Evolutionary conservation across 2,113 vertebrate genomes (phyloP).

Genomic region (Vidua chalybeata): DNA sequence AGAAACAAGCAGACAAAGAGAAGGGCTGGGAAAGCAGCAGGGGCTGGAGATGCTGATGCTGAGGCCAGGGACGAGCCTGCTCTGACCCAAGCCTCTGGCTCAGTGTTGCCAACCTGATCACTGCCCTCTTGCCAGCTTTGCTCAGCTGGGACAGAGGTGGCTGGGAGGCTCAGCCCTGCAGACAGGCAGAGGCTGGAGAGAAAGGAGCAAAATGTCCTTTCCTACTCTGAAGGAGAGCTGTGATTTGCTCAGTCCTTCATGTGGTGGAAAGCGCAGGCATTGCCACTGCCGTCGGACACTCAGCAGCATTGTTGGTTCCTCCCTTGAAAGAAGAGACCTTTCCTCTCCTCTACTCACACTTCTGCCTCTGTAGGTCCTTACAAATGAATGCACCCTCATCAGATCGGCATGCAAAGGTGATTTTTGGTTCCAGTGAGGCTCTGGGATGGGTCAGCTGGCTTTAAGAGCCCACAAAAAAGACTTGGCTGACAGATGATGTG

Average conservation of each 20-base stretch:
- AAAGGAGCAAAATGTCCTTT: neutral
- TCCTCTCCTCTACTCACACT: neutral
- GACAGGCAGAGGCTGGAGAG: neutral
- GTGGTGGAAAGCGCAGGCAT: neutral
- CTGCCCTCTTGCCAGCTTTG: neutral
- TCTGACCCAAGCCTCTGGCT: neutral
- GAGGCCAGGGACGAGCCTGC: neutral
- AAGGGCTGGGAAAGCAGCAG: slow-evolving; percentile 1
- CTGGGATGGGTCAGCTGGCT: neutral
- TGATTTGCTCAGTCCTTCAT: neutral
- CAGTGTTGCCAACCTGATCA: neutral
- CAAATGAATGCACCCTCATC: neutral
- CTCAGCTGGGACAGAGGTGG: neutral
- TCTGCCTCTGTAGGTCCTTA: neutral
- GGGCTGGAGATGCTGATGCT: neutral
- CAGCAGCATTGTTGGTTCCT: neutral
- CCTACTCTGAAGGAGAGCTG: neutral
- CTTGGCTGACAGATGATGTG: neutral
- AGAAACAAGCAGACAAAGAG: slow-evolving; percentile 48
- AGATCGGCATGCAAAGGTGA: neutral
- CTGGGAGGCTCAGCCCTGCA: neutral
- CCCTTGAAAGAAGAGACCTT: neutral
- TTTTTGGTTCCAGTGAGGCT: neutral
- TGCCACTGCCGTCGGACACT: fast-evolving
- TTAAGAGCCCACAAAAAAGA: neutral